Percentiles rank a stretch among this genome's conserved stretches.
Evolutionary conservation across 2,113 vertebrate genomes (phyloP).

Genomic region (Picathartes gymnocephalus): DNA sequence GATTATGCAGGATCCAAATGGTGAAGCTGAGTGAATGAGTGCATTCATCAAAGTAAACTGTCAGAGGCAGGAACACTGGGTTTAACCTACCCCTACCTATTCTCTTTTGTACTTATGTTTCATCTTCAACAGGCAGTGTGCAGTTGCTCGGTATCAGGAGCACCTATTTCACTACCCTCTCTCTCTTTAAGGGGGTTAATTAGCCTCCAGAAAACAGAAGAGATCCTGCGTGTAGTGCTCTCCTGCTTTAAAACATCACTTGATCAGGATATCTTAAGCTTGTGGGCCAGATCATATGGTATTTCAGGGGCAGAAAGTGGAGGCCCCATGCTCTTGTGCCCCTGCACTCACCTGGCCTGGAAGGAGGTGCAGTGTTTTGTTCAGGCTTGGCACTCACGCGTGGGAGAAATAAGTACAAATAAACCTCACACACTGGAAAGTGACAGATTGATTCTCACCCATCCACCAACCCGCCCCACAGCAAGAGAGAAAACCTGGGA

Average conservation of each 20-base stretch:
- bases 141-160: slow-evolving; percentile 12
- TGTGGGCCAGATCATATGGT: slow-evolving; percentile 51
- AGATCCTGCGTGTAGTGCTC: not conserved
- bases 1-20: slow-evolving; percentile 73
- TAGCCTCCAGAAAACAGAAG: slow-evolving; percentile 62
- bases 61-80: slow-evolving; percentile 14
- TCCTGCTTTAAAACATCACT: slow-evolving; percentile 52
- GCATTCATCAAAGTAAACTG: slow-evolving; percentile 68
- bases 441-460: slow-evolving; percentile 61
- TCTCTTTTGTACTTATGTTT: slow-evolving; percentile 34
- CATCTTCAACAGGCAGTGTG: not conserved
- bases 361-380: slow-evolving; percentile 33
- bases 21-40: slow-evolving; percentile 67
- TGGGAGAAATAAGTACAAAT: slow-evolving; percentile 39
- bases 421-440: slow-evolving; percentile 24
- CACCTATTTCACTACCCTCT: not conserved
- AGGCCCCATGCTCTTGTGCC: slow-evolving; percentile 44
- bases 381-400: not conserved
- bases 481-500: slow-evolving; percentile 60
- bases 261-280: slow-evolving; percentile 63
- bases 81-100: slow-evolving; percentile 52
- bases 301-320: slow-evolving; percentile 65
- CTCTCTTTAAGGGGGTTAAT: slow-evolving; percentile 67
- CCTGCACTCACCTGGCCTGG: slow-evolving; percentile 31
- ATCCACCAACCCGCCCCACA: slow-evolving; percentile 49